A percentile compares a stretch with the other conserved stretches of the same genome.
Evolutionary conservation across 92 coral and sea anemone species (phyloP).

Genomic region (Phenganax marumi): DNA sequence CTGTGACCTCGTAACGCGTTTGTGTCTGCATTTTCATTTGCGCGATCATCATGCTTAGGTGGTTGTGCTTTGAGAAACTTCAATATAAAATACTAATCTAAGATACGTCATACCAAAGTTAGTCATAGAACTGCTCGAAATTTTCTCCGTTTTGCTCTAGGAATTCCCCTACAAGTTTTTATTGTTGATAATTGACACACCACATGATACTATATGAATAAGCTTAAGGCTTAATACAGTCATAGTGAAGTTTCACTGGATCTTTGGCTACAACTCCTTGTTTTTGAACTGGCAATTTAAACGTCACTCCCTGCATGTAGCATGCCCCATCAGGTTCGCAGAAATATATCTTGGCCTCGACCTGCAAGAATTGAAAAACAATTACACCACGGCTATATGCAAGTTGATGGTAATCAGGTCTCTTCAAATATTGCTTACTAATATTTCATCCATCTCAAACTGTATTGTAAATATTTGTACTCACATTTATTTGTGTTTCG

Average conservation of each 20-base stretch:
- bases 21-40: too few relatives aligned
- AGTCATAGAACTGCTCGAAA: too few relatives aligned
- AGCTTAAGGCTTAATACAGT: slow-evolving; percentile 22
- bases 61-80: too few relatives aligned
- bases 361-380: slow-evolving; percentile 34
- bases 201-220: background rate
- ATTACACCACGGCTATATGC: background rate
- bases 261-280: slow-evolving; percentile 18
- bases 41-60: too few relatives aligned
- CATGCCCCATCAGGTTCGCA: slow-evolving; percentile 93
- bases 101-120: too few relatives aligned
- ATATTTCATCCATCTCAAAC: background rate
- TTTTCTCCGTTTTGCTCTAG: too few relatives aligned
- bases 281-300: slow-evolving; percentile 64
- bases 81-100: too few relatives aligned
- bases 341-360: slow-evolving; percentile 83
- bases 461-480: background rate
- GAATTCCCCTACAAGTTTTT: too few relatives aligned
- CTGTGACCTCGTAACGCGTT: too few relatives aligned
- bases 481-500: slow-evolving; percentile 9
- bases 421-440: too few relatives aligned
- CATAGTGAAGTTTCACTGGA: slow-evolving; percentile 48
- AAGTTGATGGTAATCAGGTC: too few relatives aligned
- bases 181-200: too few relatives aligned
- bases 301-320: slow-evolving; percentile 74